phyloP scores from a whole-genome alignment of 2,113 vertebrate species.

The Marmota flaviventris region DNA sequence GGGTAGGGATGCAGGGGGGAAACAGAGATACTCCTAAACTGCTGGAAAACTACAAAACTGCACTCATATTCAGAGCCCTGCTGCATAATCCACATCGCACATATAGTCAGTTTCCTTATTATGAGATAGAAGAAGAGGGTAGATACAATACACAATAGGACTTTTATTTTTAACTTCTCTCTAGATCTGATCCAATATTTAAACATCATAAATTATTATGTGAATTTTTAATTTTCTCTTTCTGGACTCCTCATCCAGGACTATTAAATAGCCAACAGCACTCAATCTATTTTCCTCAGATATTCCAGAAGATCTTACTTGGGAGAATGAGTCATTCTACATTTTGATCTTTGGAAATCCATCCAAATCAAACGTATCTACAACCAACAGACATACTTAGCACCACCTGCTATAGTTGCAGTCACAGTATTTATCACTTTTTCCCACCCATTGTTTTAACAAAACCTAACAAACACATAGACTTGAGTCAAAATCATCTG shows the following conservation, averaged over 20 bases:
- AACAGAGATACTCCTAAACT: neutral
- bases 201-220: neutral
- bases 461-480: neutral
- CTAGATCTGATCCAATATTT: neutral
- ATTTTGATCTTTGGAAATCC: slow-evolving; percentile 4
- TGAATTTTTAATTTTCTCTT: neutral
- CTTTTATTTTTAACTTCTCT: neutral
- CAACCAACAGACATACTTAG: neutral
- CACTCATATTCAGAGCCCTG: neutral
- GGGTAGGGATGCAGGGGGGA: neutral
- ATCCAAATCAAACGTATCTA: neutral
- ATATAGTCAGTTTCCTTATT: neutral
- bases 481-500: neutral
- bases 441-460: neutral
- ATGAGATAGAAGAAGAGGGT: neutral
- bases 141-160: neutral
- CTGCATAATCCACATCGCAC: neutral
- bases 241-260: neutral
- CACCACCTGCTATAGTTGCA: neutral
- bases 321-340: neutral
- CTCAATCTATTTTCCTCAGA: neutral
- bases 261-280: neutral
- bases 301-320: neutral
- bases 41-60: neutral
- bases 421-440: neutral